Base-by-base conservation (phyloP, 2,113 vertebrate genomes). In the Laterallus jamaicensis region DNA sequence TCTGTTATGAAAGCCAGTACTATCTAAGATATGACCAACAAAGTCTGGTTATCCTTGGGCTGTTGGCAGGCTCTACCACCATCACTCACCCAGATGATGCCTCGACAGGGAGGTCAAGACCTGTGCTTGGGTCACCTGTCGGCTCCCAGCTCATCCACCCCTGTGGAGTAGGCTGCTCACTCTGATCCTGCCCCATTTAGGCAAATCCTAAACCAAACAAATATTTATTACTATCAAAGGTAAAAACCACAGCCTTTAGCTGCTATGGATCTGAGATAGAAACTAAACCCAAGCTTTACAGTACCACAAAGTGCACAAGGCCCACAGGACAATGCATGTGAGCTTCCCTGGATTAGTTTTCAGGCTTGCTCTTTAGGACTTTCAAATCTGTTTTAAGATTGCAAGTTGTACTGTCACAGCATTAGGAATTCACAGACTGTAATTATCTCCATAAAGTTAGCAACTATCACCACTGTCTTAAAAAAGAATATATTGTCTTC, bases 41-140 rank as follows among this genome's bases (percentile, higher is more conserved):
- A 49, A 7, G 10, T 85, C 28, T 74, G 58, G 26, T 55, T 42
- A 25, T 54, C 32, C 52, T 42, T 49, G 17, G 15, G 11, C 15
- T 83, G 6, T 3, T 54, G 73, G 42, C n/a, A 71, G 58, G 20
- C 35, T 52, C 82, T 75, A 14, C 10, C 28, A 69, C 18, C 11
- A 12, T 8, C 1, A 2, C 4, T 71, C 11, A 25, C 15, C 8
- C 16, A 24, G 24, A 15, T 0, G 1, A 13, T 66, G 11, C 6
- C 62, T 20, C 3, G 4, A 10, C 17, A 31, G 15, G 26, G 40
- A 71, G n/a, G 4, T 9, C 19, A 60, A 5, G 20, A 24, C 5
- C 42, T 55, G 31, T 1, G 1, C 22, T 32, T 21, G 6, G 6
- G 74, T 55, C 31, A 35, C 24, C 21, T 31, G 42, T 78, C 60